A percentile compares a stretch with the other conserved stretches of the same genome.
These are phyloP conservation scores for Coecobrya sp. DNA, from an alignment of 2,888 invertebrate genomes.

Conservation along the genomic window DNA sequence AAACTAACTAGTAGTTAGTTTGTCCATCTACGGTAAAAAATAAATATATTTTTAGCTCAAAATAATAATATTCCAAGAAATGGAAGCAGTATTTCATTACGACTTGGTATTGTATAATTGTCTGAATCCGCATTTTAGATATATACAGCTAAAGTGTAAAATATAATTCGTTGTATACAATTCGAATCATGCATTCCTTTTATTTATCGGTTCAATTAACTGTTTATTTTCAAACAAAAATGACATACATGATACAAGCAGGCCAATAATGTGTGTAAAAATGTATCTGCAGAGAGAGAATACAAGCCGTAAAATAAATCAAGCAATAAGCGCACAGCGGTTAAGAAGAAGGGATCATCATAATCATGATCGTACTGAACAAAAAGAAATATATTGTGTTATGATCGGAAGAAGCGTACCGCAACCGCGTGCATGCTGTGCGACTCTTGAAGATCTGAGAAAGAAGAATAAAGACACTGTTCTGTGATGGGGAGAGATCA, in stretches of 20 bases:
- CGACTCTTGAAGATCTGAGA: constrained; percentile 67
- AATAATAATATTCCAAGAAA: background rate
- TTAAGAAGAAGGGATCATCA: constrained; percentile 47
- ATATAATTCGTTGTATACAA: background rate
- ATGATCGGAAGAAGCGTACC: constrained; percentile 78
- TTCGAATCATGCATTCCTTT: constrained; percentile 16
- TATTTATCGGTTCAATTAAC: constrained; percentile 72
- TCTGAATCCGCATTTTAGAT: too few species aligned
- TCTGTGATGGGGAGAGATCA: constrained; percentile 67
- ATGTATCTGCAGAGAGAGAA: background rate
- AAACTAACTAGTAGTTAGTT: too few species aligned
- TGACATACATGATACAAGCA: background rate
- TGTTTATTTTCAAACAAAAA: constrained; percentile 69
- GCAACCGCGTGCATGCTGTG: constrained; percentile 74
- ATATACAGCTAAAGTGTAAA: background rate
- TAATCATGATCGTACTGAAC: constrained; percentile 57
- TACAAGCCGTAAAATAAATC: constrained; percentile 67
- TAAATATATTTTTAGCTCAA: too few species aligned
- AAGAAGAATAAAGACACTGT: constrained; percentile 72
- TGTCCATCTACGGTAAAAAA: too few species aligned
- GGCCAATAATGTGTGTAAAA: background rate
- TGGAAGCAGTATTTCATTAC: too few species aligned
- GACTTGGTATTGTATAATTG: too few species aligned
- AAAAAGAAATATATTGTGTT: constrained; percentile 77
- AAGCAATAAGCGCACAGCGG: constrained; percentile 46